Evolutionary conservation across 2,113 vertebrate genomes (phyloP).

Genomic region (Rhineura floridana): DNA sequence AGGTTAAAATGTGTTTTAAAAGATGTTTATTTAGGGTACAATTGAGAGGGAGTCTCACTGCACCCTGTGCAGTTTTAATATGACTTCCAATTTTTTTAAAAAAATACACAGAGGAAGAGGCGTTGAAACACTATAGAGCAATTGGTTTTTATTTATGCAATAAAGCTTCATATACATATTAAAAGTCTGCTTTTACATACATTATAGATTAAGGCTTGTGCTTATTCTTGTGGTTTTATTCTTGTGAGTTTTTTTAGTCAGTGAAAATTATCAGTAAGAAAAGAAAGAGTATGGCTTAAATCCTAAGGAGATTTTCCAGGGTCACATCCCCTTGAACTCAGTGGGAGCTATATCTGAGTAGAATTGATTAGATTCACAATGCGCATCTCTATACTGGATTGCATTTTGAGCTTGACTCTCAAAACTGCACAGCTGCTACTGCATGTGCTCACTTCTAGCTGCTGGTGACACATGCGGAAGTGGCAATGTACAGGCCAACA

Average conservation of each 20-base stretch:
- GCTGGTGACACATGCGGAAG: neutral
- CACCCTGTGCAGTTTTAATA: neutral
- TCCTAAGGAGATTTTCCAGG: neutral
- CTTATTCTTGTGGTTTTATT: neutral
- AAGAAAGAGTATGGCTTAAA: neutral
- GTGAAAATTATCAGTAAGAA: neutral
- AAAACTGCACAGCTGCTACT: neutral
- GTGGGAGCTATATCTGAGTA: neutral
- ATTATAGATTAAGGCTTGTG: neutral
- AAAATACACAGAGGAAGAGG: too few relatives aligned
- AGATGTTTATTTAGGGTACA: too few relatives aligned
- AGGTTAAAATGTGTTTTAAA: too few relatives aligned
- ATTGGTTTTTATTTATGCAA: neutral
- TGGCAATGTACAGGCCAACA: neutral
- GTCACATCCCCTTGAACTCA: neutral
- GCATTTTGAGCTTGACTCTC: neutral
- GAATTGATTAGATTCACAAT: neutral
- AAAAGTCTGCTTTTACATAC: neutral
- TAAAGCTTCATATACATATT: neutral
- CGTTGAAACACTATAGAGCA: too few relatives aligned
- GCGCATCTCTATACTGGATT: neutral
- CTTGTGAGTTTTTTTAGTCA: neutral
- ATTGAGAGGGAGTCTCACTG: neutral
- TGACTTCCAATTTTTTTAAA: neutral
- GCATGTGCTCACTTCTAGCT: neutral